phyloP scores from a whole-genome alignment of 2,113 vertebrate genomes.

The Hylia prasina region DNA sequence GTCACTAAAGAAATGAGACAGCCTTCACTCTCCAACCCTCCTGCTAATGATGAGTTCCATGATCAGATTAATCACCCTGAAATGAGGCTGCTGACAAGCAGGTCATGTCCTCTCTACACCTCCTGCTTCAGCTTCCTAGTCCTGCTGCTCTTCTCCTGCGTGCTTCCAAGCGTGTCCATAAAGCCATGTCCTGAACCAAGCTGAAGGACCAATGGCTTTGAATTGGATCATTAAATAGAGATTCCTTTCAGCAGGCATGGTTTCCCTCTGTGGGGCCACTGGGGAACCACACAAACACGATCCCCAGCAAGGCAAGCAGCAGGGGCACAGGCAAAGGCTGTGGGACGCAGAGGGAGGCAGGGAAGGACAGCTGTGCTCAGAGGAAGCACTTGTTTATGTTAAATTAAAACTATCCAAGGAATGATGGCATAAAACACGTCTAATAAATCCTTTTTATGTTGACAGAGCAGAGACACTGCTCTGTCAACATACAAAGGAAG shows the following conservation, averaged over 20 bases:
- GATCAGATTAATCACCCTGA: not conserved
- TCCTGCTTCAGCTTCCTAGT: not conserved
- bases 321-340: not conserved
- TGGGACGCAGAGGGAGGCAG: not conserved
- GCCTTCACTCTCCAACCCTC: not conserved
- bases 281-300: not conserved
- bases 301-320: rapidly evolving
- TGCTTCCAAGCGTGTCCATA: rapidly evolving
- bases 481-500: not conserved
- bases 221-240: not conserved
- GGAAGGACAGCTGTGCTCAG: constrained; percentile 11
- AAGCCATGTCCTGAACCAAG: not conserved
- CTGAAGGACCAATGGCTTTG: rapidly evolving
- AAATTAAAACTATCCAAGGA: not conserved
- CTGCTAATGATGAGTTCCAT: not conserved
- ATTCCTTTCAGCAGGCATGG: not conserved
- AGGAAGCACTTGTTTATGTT: constrained; percentile 10
- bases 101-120: not conserved
- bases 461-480: not conserved
- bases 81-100: not conserved
- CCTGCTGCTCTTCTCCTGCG: rapidly evolving
- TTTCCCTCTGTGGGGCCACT: not conserved
- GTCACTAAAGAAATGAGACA: not conserved
- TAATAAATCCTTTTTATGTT: constrained; percentile 16
- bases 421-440: not conserved